Percentiles rank a stretch among this genome's conserved stretches.
Evolutionary conservation across 2,888 invertebrate species (phyloP).

Genomic region (Polydesmus complanatus): DNA sequence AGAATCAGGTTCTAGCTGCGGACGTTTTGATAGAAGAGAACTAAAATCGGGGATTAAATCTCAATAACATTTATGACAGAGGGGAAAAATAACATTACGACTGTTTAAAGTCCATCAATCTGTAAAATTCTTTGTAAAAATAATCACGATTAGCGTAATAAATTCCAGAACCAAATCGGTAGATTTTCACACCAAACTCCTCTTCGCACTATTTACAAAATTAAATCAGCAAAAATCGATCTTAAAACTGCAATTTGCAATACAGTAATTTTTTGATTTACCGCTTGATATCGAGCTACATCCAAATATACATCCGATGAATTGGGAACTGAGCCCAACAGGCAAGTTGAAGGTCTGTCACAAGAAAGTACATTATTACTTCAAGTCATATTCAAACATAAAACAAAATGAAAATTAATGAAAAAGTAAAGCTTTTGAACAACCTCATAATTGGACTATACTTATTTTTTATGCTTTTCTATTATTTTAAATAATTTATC

Average conservation of each 20-base stretch:
- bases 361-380: background rate
- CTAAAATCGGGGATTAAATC: too few species aligned
- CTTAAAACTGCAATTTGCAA: background rate
- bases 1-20: too few species aligned
- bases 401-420: background rate
- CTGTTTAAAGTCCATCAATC: conserved; percentile 4
- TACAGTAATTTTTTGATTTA: conserved; percentile 31
- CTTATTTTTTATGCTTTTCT: too few species aligned
- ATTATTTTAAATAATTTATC: background rate
- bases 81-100: too few species aligned
- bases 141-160: conserved; percentile 13
- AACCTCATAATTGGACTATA: background rate
- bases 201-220: conserved; percentile 46
- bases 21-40: too few species aligned
- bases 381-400: background rate
- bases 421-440: background rate
- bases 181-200: conserved; percentile 54
- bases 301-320: conserved; percentile 66
- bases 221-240: background rate
- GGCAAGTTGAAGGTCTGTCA: conserved; percentile 45
- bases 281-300: conserved; percentile 51
- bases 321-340: conserved; percentile 52
- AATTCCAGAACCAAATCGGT: conserved; percentile 45
- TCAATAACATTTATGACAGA: too few species aligned
- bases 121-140: conserved; percentile 6